Conservation (phyloP, 2,797 vertebrate genomes). For the Coregonus sp. region DNA sequence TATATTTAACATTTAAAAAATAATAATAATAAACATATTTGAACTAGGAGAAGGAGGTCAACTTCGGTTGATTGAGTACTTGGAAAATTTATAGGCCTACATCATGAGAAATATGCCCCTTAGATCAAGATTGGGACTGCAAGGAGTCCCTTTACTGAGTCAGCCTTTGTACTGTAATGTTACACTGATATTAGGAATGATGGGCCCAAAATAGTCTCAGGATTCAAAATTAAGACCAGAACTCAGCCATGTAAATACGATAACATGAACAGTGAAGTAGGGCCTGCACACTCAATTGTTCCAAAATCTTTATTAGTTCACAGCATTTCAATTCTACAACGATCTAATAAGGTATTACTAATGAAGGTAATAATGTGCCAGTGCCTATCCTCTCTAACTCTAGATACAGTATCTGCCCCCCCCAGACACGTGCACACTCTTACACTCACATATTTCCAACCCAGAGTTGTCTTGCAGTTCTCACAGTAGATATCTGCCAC, state of each 20-base stretch:
- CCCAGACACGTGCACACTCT: not conserved
- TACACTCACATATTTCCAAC: slow-evolving; percentile 98
- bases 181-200: slow-evolving; percentile 23
- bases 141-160: slow-evolving; percentile 27
- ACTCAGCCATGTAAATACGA: no score
- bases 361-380: no score
- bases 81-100: no score
- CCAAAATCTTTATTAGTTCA: no score
- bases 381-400: no score
- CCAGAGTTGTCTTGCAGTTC: slow-evolving; percentile 99
- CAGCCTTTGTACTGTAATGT: slow-evolving; percentile 18
- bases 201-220: slow-evolving; percentile 52
- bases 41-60: not conserved
- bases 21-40: not conserved
- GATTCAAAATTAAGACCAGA: slow-evolving; percentile 9
- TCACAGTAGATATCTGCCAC: slow-evolving; percentile 99
- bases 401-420: not conserved
- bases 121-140: not conserved
- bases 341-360: no score
- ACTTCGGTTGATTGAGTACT: not conserved
- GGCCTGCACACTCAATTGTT: slow-evolving; percentile 11
- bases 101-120: not conserved
- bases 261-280: no score
- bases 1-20: no score
- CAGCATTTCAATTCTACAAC: no score